These are phyloP conservation scores for Trinorchestia longiramus DNA, from an alignment of 1,140 invertebrate genomes.

Conservation along the genomic window DNA sequence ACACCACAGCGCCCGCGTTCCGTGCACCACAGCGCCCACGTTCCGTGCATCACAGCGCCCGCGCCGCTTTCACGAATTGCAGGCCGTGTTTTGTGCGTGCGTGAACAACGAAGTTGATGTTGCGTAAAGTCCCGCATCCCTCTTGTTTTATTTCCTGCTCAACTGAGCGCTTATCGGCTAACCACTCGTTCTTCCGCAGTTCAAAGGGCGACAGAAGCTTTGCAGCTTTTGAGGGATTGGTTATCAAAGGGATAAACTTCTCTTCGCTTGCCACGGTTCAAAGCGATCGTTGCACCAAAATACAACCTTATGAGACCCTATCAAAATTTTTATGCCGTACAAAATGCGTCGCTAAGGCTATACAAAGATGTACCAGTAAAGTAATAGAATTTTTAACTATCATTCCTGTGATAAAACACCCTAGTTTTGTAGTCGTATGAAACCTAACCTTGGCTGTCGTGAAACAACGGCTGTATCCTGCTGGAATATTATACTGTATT, in stretches of 20 bases:
- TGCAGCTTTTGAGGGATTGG: background rate
- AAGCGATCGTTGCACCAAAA: background rate
- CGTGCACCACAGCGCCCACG: no score
- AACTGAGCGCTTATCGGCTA: background rate
- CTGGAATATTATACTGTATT: background rate
- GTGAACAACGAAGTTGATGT: background rate
- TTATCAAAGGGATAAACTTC: background rate
- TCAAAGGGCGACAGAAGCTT: background rate
- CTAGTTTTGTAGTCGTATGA: background rate
- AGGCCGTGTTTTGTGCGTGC: background rate
- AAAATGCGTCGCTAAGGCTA: background rate
- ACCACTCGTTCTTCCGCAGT: background rate
- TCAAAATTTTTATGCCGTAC: background rate
- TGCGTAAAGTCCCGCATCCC: background rate
- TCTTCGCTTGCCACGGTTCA: background rate
- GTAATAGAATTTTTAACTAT: background rate
- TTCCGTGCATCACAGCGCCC: no score
- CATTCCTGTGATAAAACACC: background rate
- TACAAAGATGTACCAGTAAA: background rate
- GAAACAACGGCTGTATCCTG: background rate
- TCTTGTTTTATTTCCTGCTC: background rate
- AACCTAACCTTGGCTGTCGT: background rate
- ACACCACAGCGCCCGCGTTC: background rate
- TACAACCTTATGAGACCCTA: background rate
- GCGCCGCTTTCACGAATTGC: background rate